Conservation (phyloP, 2,797 vertebrate genomes). For the Sebastes flavidus region DNA sequence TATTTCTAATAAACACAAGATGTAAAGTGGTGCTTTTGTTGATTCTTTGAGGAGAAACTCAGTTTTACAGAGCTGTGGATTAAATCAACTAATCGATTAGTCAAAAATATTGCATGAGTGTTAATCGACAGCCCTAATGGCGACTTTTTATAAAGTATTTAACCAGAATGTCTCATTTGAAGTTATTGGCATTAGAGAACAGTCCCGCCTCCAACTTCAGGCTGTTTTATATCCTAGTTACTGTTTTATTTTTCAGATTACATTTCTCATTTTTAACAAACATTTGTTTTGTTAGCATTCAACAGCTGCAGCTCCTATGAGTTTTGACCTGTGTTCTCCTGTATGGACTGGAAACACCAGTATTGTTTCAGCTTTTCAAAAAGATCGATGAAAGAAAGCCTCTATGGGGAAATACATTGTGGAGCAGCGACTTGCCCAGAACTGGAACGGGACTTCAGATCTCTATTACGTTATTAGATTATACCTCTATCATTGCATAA, state of each 20-base stretch:
- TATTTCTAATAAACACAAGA: no score
- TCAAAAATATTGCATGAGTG: no score
- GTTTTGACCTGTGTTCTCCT: not conserved
- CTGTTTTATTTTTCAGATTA: not conserved
- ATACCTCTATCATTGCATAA: not conserved
- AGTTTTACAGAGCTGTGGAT: no score
- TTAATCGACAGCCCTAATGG: fast-evolving
- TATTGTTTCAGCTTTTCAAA: not conserved
- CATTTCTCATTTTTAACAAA: not conserved
- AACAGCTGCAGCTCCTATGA: not conserved
- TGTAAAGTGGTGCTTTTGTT: no score
- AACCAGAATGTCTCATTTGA: not conserved
- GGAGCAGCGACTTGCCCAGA: not conserved
- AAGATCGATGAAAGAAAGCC: not conserved
- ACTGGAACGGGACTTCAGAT: not conserved
- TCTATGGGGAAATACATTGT: not conserved
- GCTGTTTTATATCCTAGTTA: not conserved
- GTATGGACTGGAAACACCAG: not conserved
- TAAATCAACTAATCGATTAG: no score
- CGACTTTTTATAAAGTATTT: not conserved
- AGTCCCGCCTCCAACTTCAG: not conserved
- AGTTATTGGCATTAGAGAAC: not conserved
- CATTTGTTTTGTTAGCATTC: not conserved
- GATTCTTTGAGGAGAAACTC: no score
- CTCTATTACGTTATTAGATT: not conserved